These are phyloP conservation scores for Neoniphon sammara DNA, from an alignment of 2,797 vertebrate genomes.

Conservation along the genomic window DNA sequence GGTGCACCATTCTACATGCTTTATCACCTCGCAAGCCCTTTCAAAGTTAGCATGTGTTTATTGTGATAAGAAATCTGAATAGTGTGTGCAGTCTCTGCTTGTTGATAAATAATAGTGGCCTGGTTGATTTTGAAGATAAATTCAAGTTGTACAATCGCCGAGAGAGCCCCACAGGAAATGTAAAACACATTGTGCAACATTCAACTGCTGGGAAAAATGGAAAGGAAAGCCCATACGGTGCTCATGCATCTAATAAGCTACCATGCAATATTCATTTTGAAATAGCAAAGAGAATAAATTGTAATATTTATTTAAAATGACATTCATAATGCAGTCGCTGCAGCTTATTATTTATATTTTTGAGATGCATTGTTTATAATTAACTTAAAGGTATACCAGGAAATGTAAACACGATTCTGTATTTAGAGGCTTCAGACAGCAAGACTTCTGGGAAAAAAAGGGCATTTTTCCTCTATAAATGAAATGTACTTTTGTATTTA, in stretches of 20 bases:
- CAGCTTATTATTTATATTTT: background rate
- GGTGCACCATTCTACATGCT: constrained; percentile 15
- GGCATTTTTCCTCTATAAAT: background rate
- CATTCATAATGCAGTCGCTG: background rate
- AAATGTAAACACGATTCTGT: background rate
- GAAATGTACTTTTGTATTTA: background rate
- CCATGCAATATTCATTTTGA: background rate
- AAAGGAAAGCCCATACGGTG: no score
- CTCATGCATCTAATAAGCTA: no score
- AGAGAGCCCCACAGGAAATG: background rate
- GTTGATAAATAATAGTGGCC: background rate
- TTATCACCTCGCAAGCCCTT: constrained; percentile 17
- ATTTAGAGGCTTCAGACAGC: background rate
- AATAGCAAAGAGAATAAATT: background rate
- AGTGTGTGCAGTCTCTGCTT: background rate
- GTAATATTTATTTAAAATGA: background rate
- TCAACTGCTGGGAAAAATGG: no score
- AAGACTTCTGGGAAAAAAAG: background rate
- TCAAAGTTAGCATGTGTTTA: background rate
- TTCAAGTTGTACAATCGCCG: no score
- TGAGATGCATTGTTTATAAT: background rate
- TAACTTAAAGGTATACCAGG: background rate
- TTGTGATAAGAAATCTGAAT: constrained; percentile 13
- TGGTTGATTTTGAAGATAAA: background rate
- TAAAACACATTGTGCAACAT: background rate